Evolutionary conservation across 1,140 invertebrate genomes (phyloP), one percentile per base, ranked within the genome.

Genomic region (Aricia agestis): DNA sequence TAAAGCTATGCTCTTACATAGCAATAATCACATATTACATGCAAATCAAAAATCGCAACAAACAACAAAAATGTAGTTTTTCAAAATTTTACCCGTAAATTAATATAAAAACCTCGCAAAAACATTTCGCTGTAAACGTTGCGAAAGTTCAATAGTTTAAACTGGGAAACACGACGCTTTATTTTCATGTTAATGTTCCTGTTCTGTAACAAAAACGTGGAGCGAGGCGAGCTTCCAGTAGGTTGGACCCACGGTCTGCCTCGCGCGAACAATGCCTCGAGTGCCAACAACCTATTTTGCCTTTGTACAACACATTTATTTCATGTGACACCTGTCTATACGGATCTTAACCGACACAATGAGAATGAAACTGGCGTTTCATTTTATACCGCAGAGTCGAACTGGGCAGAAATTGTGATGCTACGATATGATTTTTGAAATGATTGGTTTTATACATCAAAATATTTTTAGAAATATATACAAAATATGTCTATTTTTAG

Each of bases 211-310:
- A 52, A 52, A 5, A 15, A 52, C 45, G 45, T 52, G 11, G 45
- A 13, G 45, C 45, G 45, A 52, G 45, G 11, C 11, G 45, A 3
- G 45, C 11, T 52, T 52, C 10, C 45, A 52, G 11, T 52, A 13
- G 11, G 45, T 63, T 52, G 11, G 59, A 11, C 59, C 59, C 19
- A 63, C 59, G 59, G 17, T 63, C 59, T 25, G 18, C n/a, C 9
- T 63, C 59, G 4, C 19, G 59, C 59, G 18, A 63, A 63, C 59
- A 63, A 63, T 63, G 7, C 6, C 17, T 63, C 18, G 59, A 63
- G 59, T 63, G 59, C 17, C 18, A 63, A 63, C 59, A 63, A 63
- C 59, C 59, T 25, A 63, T 63, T 59, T 63, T 63, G 25, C 59
- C 19, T 11, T 59, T 63, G 18, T 19, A 31, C 18, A 19, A 19